These are phyloP conservation scores for Allacma fusca DNA, from an alignment of 2,888 invertebrate species.

Conservation along the genomic window DNA sequence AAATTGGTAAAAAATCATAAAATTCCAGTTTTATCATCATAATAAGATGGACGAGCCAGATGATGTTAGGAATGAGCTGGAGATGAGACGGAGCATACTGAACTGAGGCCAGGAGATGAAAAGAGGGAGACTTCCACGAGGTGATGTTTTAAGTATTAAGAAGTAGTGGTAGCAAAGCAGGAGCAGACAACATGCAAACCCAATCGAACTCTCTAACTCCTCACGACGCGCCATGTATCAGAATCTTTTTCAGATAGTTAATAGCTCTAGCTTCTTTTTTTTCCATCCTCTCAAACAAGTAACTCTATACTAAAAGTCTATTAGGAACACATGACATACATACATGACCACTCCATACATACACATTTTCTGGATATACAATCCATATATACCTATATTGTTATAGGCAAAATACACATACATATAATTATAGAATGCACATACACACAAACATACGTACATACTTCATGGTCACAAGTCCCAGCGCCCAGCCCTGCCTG, in stretches of 20 bases:
- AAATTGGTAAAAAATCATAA: conserved; percentile 37
- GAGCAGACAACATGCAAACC: conserved; percentile 35
- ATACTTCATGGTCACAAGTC: conserved; percentile 13
- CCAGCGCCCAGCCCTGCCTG: conserved; percentile 27
- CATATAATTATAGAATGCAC: too few relatives aligned
- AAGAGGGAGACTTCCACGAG: background rate
- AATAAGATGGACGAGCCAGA: conserved; percentile 18
- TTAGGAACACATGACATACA: too few relatives aligned
- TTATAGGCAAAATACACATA: too few relatives aligned
- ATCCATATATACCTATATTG: background rate
- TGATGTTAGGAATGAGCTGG: too few relatives aligned
- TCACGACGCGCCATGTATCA: conserved; percentile 1
- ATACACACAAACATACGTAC: too few relatives aligned
- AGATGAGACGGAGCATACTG: background rate
- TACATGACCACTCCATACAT: background rate
- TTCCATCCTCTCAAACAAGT: too few relatives aligned
- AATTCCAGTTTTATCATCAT: conserved; percentile 43
- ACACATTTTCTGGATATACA: background rate
- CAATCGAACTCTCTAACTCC: background rate
- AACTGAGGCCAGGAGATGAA: conserved; percentile 14
- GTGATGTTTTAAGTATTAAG: background rate
- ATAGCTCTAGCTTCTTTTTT: conserved; percentile 37
- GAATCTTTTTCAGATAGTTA: conserved; percentile 30
- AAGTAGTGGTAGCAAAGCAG: conserved; percentile 25
- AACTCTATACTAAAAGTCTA: conserved; percentile 17